Percentiles rank a stretch among this genome's conserved stretches.
Conservation (phyloP, 2,797 vertebrate genomes). For the Macrochelys suwanniensis region DNA sequence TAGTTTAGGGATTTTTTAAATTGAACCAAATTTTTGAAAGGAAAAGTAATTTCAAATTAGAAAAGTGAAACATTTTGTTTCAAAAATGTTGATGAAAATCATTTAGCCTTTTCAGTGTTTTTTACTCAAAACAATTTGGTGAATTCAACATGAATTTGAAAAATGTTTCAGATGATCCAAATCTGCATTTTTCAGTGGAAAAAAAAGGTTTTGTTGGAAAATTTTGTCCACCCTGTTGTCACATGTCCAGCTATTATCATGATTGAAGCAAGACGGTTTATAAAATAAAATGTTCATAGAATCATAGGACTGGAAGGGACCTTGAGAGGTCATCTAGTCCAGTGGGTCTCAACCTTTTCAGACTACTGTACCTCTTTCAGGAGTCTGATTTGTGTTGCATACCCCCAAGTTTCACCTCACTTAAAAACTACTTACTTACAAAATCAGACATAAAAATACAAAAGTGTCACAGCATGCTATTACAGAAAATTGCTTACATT, state of each 20-base stretch:
- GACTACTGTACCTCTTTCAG: no score
- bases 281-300: neutral
- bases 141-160: neutral
- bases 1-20: neutral
- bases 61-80: neutral
- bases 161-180: neutral
- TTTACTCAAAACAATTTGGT: neutral
- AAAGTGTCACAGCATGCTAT: no score
- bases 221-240: neutral
- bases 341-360: no score
- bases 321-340: no score
- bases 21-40: neutral
- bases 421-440: no score
- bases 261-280: neutral
- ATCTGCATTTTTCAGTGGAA: neutral
- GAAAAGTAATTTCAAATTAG: neutral
- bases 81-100: neutral
- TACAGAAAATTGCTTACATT: no score
- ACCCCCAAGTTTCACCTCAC: no score
- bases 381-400: no score
- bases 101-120: neutral
- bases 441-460: no score
- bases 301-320: no score
- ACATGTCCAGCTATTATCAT: neutral
- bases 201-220: neutral